A percentile compares a stretch with the other conserved stretches of the same genome.
These are phyloP conservation scores for Karalla daura DNA, from an alignment of 2,797 vertebrate genomes.

Conservation along the genomic window DNA sequence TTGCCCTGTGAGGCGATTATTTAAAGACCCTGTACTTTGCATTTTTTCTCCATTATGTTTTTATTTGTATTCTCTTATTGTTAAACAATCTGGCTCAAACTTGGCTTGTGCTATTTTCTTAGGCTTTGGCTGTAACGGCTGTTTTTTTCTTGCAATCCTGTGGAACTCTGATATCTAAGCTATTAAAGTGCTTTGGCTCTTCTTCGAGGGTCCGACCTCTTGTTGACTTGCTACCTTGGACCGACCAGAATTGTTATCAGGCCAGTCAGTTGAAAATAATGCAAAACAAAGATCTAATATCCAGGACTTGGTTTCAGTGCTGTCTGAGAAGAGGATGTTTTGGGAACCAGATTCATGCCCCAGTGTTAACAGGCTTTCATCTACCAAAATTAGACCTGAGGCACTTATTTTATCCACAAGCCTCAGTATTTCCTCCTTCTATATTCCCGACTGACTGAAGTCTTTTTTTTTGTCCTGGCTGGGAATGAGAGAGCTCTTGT, in stretches of 20 bases:
- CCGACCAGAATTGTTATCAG: background rate
- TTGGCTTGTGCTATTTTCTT: too few relatives aligned
- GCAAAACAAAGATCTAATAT: constrained; percentile 29
- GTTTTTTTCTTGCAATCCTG: too few relatives aligned
- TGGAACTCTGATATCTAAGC: too few relatives aligned
- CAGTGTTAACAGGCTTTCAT: constrained; percentile 62
- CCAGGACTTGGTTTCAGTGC: constrained; percentile 27
- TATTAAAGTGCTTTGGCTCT: too few relatives aligned
- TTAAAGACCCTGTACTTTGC: too few relatives aligned
- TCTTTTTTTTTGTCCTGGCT: constrained; percentile 53
- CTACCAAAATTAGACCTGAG: constrained; percentile 62
- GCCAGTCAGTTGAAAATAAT: constrained; percentile 19
- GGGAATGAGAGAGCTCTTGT: constrained; percentile 61
- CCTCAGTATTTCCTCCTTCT: constrained; percentile 57
- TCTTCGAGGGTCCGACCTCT: too few relatives aligned
- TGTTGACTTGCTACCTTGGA: too few relatives aligned
- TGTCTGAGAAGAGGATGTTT: constrained; percentile 30
- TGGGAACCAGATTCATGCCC: constrained; percentile 39
- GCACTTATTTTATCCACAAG: constrained; percentile 56
- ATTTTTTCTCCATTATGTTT: too few relatives aligned
- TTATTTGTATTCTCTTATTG: too few relatives aligned
- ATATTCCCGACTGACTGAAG: constrained; percentile 51
- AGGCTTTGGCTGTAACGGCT: too few relatives aligned
- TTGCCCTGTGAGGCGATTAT: too few relatives aligned
- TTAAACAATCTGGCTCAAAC: too few relatives aligned